Evolutionary conservation across 2,797 vertebrate genomes (phyloP), one percentile per base, ranked within the genome.

Genomic region (Parauchenoglanis ngamensis): DNA sequence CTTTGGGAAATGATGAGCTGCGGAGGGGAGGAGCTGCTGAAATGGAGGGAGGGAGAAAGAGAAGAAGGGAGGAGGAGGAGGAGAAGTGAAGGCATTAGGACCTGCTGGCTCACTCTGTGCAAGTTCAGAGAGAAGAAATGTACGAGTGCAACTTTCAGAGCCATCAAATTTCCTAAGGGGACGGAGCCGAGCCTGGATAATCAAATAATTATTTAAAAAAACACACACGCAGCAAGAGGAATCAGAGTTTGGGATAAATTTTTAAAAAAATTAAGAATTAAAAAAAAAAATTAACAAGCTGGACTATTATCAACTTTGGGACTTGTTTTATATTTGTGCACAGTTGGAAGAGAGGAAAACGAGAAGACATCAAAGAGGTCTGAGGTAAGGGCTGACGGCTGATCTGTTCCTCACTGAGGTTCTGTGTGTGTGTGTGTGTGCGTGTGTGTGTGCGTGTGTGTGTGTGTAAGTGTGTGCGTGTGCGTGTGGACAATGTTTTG

Each of bases 141-240:
- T 89, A 85, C 86, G 86, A 91, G 86, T 88, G 83, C 86, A 96
- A 96, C 92, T 96, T 96, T 95, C 92, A 92, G 92, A 96, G 94
- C 94, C 95, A 95, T 94, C 94, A 93, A 94, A 95, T 95, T 95
- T 92, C 92, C 87, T 92, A 94, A 93, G 93, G 93, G 95, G 94
- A 95, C 93, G 93, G 93, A 90, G 91, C 93, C 94, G 92, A 92
- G 95, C 91, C 93, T 93, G 93, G 92, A 94, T 92, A 93, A 94
- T 91, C 73, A 85, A 89, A 88, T 91, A 13, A 61, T 80, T 40
- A 1, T 25, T 12, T 40, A 40, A 52, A 6, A 76, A n/a, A 15
- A 49, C 46, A 92, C 87, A 87, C 89, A 81, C 80, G 91, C 88
- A 63, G 90, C 90, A 93, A 77, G 90, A 93, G 92, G 81, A 84